Base-by-base conservation (phyloP, 2,797 vertebrate species). In the Schizothorax lantsangensis region DNA sequence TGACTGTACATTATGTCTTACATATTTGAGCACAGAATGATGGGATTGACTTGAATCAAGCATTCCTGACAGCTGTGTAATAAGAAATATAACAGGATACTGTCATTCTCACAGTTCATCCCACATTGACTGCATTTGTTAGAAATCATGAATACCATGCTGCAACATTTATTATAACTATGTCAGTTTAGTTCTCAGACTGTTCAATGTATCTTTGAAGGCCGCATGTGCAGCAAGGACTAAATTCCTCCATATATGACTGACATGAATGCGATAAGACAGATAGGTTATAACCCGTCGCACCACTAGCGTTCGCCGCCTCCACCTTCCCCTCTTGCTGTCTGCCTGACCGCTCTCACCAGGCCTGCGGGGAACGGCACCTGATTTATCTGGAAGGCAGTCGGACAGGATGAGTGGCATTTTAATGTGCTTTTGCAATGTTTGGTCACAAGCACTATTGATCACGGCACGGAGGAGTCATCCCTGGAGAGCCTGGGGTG, bases 351-450 rank as follows among this genome's bases (percentile, higher is more conserved):
- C 45, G 49, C 89, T 90, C 91, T 87, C 89, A 88, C 87, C 79
- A 86, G 91, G 91, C 94, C 94, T 93, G 90, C 90, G 89, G 94
- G 93, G 94, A 94, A 92, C 79, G 23, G 91, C 92, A 89, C 91
- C 92, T 95, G 94, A 96, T 96, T 96, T 95, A 96, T 96, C 95
- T 94, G 92, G 94, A 94, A 92, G 92, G 90, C 91, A 88, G 89
- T 90, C 86, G 91, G 92, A 93, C 89, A 80, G 92, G 92, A 95
- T 95, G 95, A 96, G 94, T 96, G 95, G 94, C 95, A 93, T 95
- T 96, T 96, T 95, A 96, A 96, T 96, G 95, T 95, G 95, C 93
- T 95, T 96, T 95, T 93, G 93, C 95, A 92, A 95, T 95, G 95
- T 95, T 95, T 95, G 94, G 94, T 96, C 95, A 95, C 94, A 95